Base-by-base conservation (phyloP, 2,797 vertebrate species). In the Florisuga fusca region DNA sequence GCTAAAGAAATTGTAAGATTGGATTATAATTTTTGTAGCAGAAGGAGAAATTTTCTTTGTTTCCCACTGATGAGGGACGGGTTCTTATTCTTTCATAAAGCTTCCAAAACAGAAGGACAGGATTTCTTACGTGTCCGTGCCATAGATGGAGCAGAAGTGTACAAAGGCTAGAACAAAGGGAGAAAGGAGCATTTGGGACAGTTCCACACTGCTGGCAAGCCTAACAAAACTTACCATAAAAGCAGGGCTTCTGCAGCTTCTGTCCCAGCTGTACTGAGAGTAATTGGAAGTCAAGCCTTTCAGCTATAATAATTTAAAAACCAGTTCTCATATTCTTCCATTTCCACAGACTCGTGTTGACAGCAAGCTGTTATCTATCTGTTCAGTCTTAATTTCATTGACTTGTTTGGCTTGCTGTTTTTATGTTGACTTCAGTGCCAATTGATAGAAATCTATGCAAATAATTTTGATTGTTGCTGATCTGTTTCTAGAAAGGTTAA, bases 401-500 rank as follows among this genome's bases (percentile, higher is more conserved):
- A 50, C 67, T 84, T 69, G 29, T 67, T 90, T 94, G 46, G 31
- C 58, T 79, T 80, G 38, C 18, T 67, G 54, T 51, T 82, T 86
- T 54, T 10, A 21, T 0, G 29, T 68, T 85, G 64, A 74, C 76
- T 36, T 96, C 29, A 34, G 73, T 94, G 55, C 13, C 57, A 57
- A 33, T 80, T 92, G 22, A 46, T 12, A 58, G 43, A 68, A 63
- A 63, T 46, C 33, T n/a, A 50, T 15, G 23, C 46, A 87, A 41
- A 96, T 34, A 7, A 58, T 73, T 87, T 89, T n/a, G 61, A 45
- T 69, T 93, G n/a, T 19, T 34, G n/a, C 38, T 81, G 19, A 51
- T 75, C 71, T 95, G 25, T 89, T 95, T 85, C 50, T 86, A 75
- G n/a, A 29, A 80, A 87, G 29, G 12, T 89, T 87, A 87, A 81